Evolutionary conservation across 2,797 vertebrate genomes (phyloP).

Genomic region (Fratercula arctica): DNA sequence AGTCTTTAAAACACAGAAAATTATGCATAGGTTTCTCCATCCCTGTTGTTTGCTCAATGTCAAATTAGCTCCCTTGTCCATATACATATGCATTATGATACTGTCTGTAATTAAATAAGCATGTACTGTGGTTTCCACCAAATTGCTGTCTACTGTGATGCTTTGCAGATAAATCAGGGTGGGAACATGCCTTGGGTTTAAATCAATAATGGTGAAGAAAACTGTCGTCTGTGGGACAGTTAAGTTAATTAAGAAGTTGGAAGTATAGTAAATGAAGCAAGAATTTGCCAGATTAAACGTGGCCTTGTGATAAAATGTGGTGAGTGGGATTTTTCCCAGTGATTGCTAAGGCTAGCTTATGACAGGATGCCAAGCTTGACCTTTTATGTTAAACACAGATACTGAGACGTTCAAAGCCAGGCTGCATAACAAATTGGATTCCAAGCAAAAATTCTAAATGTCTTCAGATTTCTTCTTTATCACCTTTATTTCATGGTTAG

Average conservation of each 20-base stretch:
- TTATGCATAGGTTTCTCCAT: slow-evolving; percentile 18
- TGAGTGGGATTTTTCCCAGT: neutral
- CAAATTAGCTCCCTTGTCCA: slow-evolving; percentile 36
- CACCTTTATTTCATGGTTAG: neutral
- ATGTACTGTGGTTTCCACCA: neutral
- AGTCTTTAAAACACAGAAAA: neutral
- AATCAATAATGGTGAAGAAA: neutral
- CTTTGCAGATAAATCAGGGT: slow-evolving; percentile 7
- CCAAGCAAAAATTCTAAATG: neutral
- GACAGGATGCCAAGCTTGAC: neutral
- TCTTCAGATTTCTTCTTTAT: neutral
- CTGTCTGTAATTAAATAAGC: slow-evolving; percentile 16
- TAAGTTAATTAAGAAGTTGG: neutral
- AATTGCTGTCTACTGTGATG: neutral
- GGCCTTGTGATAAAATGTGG: neutral
- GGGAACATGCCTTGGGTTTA: neutral
- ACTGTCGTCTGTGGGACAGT: neutral
- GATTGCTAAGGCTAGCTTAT: neutral
- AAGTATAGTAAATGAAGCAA: neutral
- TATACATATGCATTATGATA: neutral
- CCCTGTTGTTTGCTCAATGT: slow-evolving; percentile 3
- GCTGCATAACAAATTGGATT: neutral
- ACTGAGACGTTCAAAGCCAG: neutral
- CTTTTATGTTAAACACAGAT: neutral
- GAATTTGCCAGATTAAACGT: neutral